Evolutionary conservation across 1,140 invertebrate genomes (phyloP), one percentile per base, ranked within the genome.

Genomic region (Zaprionus lachaisei): DNA sequence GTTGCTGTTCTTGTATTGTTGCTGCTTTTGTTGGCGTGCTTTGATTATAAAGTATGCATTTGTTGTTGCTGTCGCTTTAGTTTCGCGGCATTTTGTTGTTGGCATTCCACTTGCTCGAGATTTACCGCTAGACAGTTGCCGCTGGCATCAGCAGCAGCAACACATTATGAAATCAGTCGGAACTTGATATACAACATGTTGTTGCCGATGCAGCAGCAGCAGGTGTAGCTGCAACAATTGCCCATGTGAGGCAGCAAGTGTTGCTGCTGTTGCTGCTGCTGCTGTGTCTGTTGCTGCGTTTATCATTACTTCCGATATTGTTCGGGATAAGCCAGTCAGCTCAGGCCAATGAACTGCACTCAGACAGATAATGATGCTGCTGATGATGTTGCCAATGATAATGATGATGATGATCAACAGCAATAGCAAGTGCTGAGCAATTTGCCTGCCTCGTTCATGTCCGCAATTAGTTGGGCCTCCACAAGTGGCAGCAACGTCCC

Each of bases 101-200:
- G 72, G 60, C 72, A 75, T 75, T 75, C 72, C 72, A 26, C 49
- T 58, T 70, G 72, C 66, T 70, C 72, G 72, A 69, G 38, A 63
- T 75, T 75, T 75, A 75, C 72, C 72, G 72, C 72, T 75, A 75
- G 72, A 75, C 67, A 49, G 66, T 75, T 69, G 66, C 72, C 72
- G 51, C 58, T 31, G 65, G 72, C 72, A 54, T 17, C 55, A 49
- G n/a, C 54, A 62, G 37, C 71, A 68, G 24, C 65, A 47, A 47
- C 41, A 47, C 41, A 64, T 75, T 75, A 75, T 75, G 72, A 75
- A 75, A 75, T 71, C 67, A 61, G 34, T 51, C 22, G 44, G 31
- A 66, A 72, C 62, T 66, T 71, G 68, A 56, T 71, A 67, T 22
- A 31, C 54, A 68, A 56, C 55, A 44, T 24, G 47, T 70, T 70